A percentile compares a stretch with the other conserved stretches of the same genome.
These are phyloP conservation scores for Pachycephus smyrnensis DNA, from an alignment of 2,888 invertebrate genomes.

Conservation along the genomic window DNA sequence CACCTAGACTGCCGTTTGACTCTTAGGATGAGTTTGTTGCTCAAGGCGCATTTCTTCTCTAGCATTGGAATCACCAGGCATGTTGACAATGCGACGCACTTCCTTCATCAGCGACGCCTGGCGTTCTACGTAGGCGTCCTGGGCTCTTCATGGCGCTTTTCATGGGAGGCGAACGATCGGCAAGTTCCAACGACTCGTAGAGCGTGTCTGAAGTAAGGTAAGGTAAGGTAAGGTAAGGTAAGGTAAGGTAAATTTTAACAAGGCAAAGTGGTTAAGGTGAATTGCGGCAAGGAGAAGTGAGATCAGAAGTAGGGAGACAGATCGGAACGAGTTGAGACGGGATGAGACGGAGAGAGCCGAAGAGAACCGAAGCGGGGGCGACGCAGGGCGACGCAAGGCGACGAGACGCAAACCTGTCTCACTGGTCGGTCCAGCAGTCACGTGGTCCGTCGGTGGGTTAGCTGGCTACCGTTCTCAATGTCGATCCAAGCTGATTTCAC, in stretches of 20 bases:
- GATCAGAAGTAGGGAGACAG: not conserved
- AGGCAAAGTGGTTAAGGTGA: too few species aligned
- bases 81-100: not conserved
- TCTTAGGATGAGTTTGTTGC: not conserved
- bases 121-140: not conserved
- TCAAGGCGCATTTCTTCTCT: not conserved
- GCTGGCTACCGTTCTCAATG: slow-evolving; percentile 33
- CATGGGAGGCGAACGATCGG: not conserved
- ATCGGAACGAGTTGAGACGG: not conserved
- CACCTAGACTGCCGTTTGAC: not conserved
- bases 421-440: slow-evolving; percentile 4
- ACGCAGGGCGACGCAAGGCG: not conserved
- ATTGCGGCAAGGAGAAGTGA: not conserved
- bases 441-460: slow-evolving; percentile 9
- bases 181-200: not conserved
- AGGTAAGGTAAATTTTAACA: too few species aligned
- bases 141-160: not conserved
- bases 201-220: not conserved
- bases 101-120: not conserved
- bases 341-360: not conserved
- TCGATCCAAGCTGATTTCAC: slow-evolving; percentile 37
- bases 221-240: too few species aligned
- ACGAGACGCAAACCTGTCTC: slow-evolving; percentile 5
- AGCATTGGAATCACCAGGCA: not conserved
- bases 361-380: not conserved